Conservation (phyloP, 2,797 vertebrate species). For the Hippoglossus hippoglossus region DNA sequence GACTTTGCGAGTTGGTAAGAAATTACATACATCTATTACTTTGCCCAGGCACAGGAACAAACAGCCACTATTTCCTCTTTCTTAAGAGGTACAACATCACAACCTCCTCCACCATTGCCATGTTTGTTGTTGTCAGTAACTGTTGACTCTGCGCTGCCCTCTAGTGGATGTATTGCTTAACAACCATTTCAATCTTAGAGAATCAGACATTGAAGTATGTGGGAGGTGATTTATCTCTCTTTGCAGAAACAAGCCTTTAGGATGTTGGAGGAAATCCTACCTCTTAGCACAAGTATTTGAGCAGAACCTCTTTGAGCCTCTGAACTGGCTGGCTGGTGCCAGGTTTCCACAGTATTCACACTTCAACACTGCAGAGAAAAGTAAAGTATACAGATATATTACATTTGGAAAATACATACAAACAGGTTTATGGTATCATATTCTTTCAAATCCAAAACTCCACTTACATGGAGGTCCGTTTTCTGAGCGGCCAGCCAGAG, state of each 20-base stretch:
- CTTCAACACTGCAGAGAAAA: slow-evolving; percentile 85
- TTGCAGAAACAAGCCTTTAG: neutral
- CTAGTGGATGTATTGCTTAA: too few relatives aligned
- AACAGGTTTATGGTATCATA: neutral
- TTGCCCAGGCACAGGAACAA: too few relatives aligned
- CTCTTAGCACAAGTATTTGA: slow-evolving; percentile 98
- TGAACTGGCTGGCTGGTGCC: slow-evolving; percentile 94
- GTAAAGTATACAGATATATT: neutral
- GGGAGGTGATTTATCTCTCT: too few relatives aligned
- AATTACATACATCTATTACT: too few relatives aligned
- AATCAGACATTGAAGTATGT: neutral
- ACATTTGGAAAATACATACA: neutral
- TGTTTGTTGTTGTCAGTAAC: too few relatives aligned
- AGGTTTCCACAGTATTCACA: slow-evolving; percentile 96
- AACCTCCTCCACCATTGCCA: too few relatives aligned
- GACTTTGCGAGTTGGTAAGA: too few relatives aligned
- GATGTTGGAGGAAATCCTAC: slow-evolving; percentile 66
- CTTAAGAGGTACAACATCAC: too few relatives aligned
- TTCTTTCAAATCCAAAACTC: neutral
- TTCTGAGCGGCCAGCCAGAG: slow-evolving; percentile 74
- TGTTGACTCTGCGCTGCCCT: too few relatives aligned
- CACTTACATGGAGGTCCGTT: slow-evolving; percentile 78
- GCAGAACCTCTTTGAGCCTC: slow-evolving; percentile 97
- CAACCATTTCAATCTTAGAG: too few relatives aligned
- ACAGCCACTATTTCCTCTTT: too few relatives aligned